Evolutionary conservation across 35 echinoderm and acorn worm species (phyloP).

Genomic region (Hemicentrotus pulcherrimus): DNA sequence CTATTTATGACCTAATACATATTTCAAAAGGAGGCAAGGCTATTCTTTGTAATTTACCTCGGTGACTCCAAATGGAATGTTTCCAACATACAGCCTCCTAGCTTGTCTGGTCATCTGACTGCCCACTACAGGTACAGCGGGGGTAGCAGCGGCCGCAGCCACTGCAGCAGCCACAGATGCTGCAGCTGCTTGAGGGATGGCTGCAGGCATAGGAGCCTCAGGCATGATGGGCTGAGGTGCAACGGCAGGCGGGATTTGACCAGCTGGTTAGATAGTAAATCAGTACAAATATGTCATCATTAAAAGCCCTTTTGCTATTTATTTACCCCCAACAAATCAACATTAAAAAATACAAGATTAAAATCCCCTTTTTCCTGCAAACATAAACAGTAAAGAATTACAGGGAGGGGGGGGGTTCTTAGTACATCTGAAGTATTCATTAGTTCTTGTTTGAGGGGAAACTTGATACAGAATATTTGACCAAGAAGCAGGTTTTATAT

Average conservation of each 20-base stretch:
- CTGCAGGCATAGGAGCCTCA: slow-evolving; percentile 46
- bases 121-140: slow-evolving; percentile 79
- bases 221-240: slow-evolving; percentile 52
- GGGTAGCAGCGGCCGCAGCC: slow-evolving; percentile 60
- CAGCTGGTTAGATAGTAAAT: slow-evolving; percentile 51
- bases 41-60: slow-evolving; percentile 63
- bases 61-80: slow-evolving; percentile 97
- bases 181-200: slow-evolving; percentile 49
- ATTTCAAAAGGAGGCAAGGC: background rate
- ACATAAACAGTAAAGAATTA: no score
- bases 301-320: no score
- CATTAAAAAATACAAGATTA: no score
- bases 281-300: no score
- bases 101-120: slow-evolving; percentile 99
- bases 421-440: no score
- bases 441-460: no score
- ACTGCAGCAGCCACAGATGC: slow-evolving; percentile 60
- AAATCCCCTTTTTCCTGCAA: no score
- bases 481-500: no score
- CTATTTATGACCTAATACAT: no score
- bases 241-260: slow-evolving; percentile 61
- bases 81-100: slow-evolving; percentile 92
- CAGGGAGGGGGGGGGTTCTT: no score
- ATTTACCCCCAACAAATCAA: no score
- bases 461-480: no score